Evolutionary conservation across 2,888 invertebrate genomes (phyloP).

Genomic region (Pandemis heparana): DNA sequence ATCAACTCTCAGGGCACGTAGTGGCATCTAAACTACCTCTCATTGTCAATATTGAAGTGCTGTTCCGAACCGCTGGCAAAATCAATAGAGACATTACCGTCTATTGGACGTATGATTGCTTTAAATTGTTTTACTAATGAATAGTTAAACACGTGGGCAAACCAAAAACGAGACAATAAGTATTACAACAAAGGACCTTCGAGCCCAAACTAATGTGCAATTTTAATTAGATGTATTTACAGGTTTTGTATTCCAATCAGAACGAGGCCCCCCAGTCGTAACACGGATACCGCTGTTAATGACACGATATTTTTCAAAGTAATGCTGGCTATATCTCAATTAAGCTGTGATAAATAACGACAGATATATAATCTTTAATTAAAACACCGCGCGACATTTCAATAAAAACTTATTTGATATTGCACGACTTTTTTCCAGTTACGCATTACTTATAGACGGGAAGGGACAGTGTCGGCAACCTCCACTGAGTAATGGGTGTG

Average conservation of each 20-base stretch:
- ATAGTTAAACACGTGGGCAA: slow-evolving; percentile 46
- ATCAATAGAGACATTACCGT: slow-evolving; percentile 79
- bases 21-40: slow-evolving; percentile 83
- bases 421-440: slow-evolving; percentile 47
- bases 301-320: slow-evolving; percentile 38
- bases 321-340: slow-evolving; percentile 40
- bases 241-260: slow-evolving; percentile 23
- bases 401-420: slow-evolving; percentile 41
- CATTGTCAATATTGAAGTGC: slow-evolving; percentile 83
- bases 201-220: slow-evolving; percentile 16
- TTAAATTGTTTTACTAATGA: slow-evolving; percentile 70
- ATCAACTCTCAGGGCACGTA: slow-evolving; percentile 80
- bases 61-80: slow-evolving; percentile 76
- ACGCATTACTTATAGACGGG: slow-evolving; percentile 60
- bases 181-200: slow-evolving; percentile 5
- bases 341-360: slow-evolving; percentile 41
- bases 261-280: slow-evolving; percentile 20
- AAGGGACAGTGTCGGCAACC: slow-evolving; percentile 68
- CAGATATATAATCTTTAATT: slow-evolving; percentile 42
- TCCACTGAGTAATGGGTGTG: slow-evolving; percentile 67
- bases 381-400: slow-evolving; percentile 38
- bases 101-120: slow-evolving; percentile 72
- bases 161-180: slow-evolving; percentile 6
- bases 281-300: slow-evolving; percentile 28
- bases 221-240: slow-evolving; percentile 24